Evolutionary conservation across 2,113 vertebrate species (phyloP), one percentile per base, ranked within the genome.

Genomic region (Alaudala cheleensis): DNA sequence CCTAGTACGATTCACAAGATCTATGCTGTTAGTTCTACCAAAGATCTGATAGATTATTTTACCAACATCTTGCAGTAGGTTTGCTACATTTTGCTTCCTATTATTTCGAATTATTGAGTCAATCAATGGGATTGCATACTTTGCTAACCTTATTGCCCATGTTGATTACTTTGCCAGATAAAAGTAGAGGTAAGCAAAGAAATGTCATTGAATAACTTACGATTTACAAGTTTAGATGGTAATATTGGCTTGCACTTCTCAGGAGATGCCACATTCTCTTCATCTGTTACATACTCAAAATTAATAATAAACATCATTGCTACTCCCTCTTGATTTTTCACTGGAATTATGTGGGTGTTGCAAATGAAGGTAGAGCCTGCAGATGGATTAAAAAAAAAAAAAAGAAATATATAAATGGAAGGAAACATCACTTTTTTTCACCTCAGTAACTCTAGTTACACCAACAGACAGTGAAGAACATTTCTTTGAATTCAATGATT

Each of bases 291-390:
- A 29, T 99, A 98, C 50, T 99, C 99, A 93, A 99, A 99, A 96
- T 99, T 99, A 91, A 99, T 98, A 97, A 99, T 99, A 96, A 99
- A 99, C 99, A 99, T 99, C 98, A 99, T 99, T 83, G 99, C 99
- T 92, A 99, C 97, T 3, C 99, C 99, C 26, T 99, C 99, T 98
- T 99, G 99, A 57, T 99, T 99, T 98, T 99, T 99, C 96, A 99
- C 99, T 28, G 99, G 99, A 96, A 99, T 99, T 92, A 99, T 97
- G 96, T 99, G 99, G 95, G 98, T 99, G 94, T 98, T 99, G 96
- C 99, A 99, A 97, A 99, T 98, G 97, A 99, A 99, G 90, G 99
- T 99, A 34, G 99, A 98, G 19, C 99, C 99, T 99, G 88, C 23
- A 85, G 33, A 96, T 71, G 92, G 54, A 77, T 49, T 60, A 9